phyloP scores from a whole-genome alignment of 2,797 vertebrate species.

The Semotilus atromaculatus region DNA sequence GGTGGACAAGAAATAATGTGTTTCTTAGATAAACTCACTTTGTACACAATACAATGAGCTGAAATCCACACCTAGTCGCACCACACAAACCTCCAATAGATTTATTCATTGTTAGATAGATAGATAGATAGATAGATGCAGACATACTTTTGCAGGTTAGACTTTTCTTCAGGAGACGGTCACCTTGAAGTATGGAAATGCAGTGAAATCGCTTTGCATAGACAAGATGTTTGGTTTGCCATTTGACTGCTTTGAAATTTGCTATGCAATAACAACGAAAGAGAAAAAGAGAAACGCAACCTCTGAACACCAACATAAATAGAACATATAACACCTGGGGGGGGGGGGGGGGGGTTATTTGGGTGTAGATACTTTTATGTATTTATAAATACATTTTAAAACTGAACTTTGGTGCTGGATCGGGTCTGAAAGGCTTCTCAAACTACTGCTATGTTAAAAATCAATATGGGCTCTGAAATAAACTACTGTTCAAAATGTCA shows the following conservation, averaged over 20 bases:
- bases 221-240: not conserved
- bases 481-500: not conserved
- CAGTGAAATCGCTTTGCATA: not conserved
- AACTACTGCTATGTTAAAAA: not conserved
- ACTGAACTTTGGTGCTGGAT: not conserved
- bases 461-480: not conserved
- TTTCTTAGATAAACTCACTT: not conserved
- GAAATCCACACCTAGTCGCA: not conserved
- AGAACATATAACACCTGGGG: not conserved
- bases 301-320: not conserved
- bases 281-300: not conserved
- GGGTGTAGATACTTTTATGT: not conserved
- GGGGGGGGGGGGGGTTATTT: not conserved
- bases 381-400: not conserved
- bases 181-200: constrained; percentile 37
- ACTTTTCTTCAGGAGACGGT: not conserved
- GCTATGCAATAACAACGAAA: not conserved
- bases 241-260: not conserved
- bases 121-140: no score
- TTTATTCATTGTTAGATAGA: not conserved
- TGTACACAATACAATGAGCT: not conserved
- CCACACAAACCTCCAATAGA: not conserved
- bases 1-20: not conserved
- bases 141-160: not conserved
- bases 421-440: not conserved